Evolutionary conservation across 2,113 vertebrate genomes (phyloP), one percentile per base, ranked within the genome.

Genomic region (Otis tarda): DNA sequence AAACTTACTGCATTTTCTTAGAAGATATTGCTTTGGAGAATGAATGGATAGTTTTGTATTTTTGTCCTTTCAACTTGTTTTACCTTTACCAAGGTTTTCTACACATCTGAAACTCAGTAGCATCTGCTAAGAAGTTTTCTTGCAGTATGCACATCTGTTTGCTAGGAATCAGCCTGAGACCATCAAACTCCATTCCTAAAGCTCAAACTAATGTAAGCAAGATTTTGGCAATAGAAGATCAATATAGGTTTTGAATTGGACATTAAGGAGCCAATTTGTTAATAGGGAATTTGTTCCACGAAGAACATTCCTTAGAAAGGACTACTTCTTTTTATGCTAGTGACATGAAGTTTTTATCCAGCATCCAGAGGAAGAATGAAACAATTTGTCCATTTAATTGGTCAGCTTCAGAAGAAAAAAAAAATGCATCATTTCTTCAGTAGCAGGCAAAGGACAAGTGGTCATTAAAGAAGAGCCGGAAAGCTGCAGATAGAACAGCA

Each of bases 391-490:
- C 33, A 89, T 65, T n/a, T 71, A 85, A 89, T 31, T 41, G 19
- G 43, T 87, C 25, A 65, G 6, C 41, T 85, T 91, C 67, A 69
- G 23, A 81, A 59, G 37, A 41, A 49, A 49, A 79, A 79, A 77
- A 77, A 88, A 37, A 52, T 7, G 12, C 10, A 3, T 84, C 0
- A 50, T 77, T 85, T 75, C 35, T 83, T 80, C 59, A 69, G 15
- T 43, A 92, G 18, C 35, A 90, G 76, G 33, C 56, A 75, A 88
- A 91, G 65, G 31, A 82, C 13, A 87, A 96, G 25, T 52, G 24
- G 13, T 91, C 89, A 81, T 91, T 94, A 93, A 93, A 77, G 39
- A 93, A 89, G 95, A 87, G 31, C 33, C 50, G 27, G 55, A 96
- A 74, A 95, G 64, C 71, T 95, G 50, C 74, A 90, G 89, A 93